Evolutionary conservation across 2,113 vertebrate species (phyloP).

Genomic region (Sterna hirundo): DNA sequence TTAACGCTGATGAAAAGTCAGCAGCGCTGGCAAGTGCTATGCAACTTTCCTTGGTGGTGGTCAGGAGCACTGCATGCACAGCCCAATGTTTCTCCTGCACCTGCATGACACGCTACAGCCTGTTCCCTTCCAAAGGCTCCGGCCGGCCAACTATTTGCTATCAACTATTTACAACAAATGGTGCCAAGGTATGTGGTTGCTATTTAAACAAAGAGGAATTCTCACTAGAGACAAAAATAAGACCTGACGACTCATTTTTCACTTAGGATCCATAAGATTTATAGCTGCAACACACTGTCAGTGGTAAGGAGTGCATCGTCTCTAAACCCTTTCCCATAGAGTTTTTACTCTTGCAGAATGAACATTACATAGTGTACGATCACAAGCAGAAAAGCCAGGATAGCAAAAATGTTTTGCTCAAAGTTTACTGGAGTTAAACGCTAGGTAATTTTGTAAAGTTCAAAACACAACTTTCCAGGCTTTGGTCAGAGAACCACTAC

Average conservation of each 20-base stretch:
- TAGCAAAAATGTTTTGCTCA: background rate
- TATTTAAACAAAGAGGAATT: conserved; percentile 17
- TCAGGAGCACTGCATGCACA: background rate
- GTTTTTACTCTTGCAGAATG: background rate
- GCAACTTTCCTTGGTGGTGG: rapidly evolving
- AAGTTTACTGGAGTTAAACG: background rate
- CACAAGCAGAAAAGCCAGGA: rapidly evolving
- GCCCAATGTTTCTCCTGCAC: rapidly evolving
- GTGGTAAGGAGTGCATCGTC: background rate
- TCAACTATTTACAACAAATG: background rate
- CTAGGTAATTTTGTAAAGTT: background rate
- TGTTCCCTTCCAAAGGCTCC: background rate
- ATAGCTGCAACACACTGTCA: background rate
- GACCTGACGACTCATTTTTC: background rate
- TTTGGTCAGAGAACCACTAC: background rate
- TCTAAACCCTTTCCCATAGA: background rate
- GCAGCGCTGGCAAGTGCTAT: background rate
- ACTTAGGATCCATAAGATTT: background rate
- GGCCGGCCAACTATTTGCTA: background rate
- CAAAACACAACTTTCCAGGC: background rate
- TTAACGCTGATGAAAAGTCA: background rate
- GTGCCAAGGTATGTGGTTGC: background rate
- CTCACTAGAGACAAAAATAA: background rate
- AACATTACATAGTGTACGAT: background rate
- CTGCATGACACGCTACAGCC: rapidly evolving